Evolutionary conservation across 2,888 invertebrate genomes (phyloP).

Genomic region (Dorcus hopei): DNA sequence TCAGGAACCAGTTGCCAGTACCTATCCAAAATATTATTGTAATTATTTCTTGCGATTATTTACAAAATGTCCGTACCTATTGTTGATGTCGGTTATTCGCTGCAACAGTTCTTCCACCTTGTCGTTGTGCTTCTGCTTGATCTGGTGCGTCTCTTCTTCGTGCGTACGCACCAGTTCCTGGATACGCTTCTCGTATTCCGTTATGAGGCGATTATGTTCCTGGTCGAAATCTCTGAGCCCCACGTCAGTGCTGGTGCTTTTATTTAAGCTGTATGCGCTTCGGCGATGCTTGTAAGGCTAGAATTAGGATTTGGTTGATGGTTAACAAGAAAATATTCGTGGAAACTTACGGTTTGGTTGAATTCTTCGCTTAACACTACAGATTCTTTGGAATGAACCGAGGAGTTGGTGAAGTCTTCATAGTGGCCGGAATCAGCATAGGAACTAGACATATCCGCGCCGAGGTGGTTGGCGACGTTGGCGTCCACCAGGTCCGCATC

Average conservation of each 20-base stretch:
- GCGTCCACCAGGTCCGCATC: constrained; percentile 29
- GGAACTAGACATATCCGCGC: constrained; percentile 67
- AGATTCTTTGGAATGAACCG: constrained; percentile 75
- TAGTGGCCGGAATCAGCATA: constrained; percentile 85
- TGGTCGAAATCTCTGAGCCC: constrained; percentile 55
- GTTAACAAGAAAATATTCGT: background rate
- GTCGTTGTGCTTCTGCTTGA: constrained; percentile 77
- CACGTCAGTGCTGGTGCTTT: constrained; percentile 36
- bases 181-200: constrained; percentile 71
- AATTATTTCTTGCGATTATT: background rate
- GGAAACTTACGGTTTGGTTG: constrained; percentile 27
- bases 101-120: constrained; percentile 71
- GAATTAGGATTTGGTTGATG: constrained; percentile 5
- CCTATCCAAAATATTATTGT: constrained; percentile 37
- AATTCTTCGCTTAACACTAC: constrained; percentile 45
- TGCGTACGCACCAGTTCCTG: constrained; percentile 69
- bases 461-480: constrained; percentile 28
- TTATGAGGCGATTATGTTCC: constrained; percentile 65
- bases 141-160: constrained; percentile 66
- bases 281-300: constrained; percentile 31
- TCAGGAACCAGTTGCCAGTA: constrained; percentile 76
- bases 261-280: constrained; percentile 29
- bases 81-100: constrained; percentile 71
- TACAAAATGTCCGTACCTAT: constrained; percentile 52
- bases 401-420: constrained; percentile 75